Percentiles rank a stretch among this genome's conserved stretches.
phyloP scores from a whole-genome alignment of 1,140 invertebrate genomes.

The Metopolophium dirhodum region DNA sequence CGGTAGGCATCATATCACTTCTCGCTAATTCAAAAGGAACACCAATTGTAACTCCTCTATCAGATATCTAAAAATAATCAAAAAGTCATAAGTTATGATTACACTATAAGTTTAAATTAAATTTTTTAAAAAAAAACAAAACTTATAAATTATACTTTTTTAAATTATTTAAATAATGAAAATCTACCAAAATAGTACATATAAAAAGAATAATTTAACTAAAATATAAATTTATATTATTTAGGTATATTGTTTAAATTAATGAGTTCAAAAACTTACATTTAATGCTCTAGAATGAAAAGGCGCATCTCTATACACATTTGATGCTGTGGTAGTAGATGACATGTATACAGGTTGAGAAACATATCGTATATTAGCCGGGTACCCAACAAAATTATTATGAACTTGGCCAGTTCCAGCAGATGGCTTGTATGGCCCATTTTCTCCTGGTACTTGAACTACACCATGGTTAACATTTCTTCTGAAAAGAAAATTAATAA shows the following conservation, averaged over 20 bases:
- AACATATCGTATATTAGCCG: conserved; percentile 52
- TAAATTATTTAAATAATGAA: neutral
- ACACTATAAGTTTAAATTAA: neutral
- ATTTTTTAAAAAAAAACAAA: neutral
- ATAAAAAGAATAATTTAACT: neutral
- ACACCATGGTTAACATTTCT: conserved; percentile 55
- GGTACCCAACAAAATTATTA: conserved; percentile 54
- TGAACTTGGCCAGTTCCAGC: conserved; percentile 45
- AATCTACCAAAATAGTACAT: neutral
- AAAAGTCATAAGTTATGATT: neutral
- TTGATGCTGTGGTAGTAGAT: conserved; percentile 44
- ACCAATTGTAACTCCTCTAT: conserved; percentile 39
- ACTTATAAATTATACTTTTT: neutral
- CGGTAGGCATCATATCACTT: conserved; percentile 53
- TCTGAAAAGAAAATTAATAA: conserved; percentile 9
- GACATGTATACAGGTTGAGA: conserved; percentile 54
- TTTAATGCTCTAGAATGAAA: conserved; percentile 53
- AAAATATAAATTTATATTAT: neutral
- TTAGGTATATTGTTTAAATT: too few relatives aligned
- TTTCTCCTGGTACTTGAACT: conserved; percentile 52
- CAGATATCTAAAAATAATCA: conserved; percentile 39
- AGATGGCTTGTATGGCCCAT: conserved; percentile 43
- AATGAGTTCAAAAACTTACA: conserved; percentile 14
- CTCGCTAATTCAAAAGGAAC: conserved; percentile 53
- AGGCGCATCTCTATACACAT: conserved; percentile 45